phyloP scores from a whole-genome alignment of 2,113 vertebrate species.

The Cathartes aura region DNA sequence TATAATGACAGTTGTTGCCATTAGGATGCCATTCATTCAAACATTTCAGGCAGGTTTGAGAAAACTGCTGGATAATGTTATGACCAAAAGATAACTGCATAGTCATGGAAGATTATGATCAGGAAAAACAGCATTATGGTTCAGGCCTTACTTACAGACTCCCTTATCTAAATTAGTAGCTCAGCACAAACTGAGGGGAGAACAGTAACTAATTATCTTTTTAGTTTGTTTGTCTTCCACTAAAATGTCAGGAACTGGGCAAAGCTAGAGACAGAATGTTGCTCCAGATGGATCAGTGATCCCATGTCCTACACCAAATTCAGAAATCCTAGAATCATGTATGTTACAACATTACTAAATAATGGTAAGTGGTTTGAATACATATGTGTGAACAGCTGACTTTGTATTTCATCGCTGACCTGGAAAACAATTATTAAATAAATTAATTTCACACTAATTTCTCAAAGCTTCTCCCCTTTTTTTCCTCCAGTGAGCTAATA shows the following conservation, averaged over 20 bases:
- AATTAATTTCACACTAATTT: neutral
- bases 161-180: neutral
- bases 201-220: neutral
- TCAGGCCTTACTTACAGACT: neutral
- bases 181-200: neutral
- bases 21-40: neutral
- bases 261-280: neutral
- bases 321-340: neutral
- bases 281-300: neutral
- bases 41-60: neutral
- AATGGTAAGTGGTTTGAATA: neutral
- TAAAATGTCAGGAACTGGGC: neutral
- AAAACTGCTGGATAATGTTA: neutral
- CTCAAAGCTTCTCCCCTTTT: neutral
- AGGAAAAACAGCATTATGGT: neutral
- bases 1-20: neutral
- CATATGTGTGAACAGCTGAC: neutral
- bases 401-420: neutral
- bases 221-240: neutral
- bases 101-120: neutral
- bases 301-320: neutral
- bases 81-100: neutral
- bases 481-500: neutral
- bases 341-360: neutral
- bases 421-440: neutral